These are phyloP conservation scores for Apis laboriosa DNA, from an alignment of 1,140 invertebrate species.

Conservation along the genomic window DNA sequence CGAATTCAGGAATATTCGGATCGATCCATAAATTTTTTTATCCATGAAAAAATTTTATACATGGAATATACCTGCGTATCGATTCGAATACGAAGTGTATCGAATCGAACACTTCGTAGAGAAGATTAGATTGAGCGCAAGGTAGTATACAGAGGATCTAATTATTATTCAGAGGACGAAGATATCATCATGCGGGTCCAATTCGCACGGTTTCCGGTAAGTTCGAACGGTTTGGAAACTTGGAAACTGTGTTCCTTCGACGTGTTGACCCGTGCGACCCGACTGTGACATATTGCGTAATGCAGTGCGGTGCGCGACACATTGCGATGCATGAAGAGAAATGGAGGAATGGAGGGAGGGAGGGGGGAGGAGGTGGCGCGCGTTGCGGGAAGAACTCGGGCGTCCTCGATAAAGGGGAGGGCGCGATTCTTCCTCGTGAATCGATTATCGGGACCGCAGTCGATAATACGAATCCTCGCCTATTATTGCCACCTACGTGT, in stretches of 20 bases:
- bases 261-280: constrained; percentile 16
- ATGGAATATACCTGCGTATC: no score
- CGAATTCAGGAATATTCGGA: no score
- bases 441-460: constrained; percentile 21
- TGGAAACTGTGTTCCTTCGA: constrained; percentile 10
- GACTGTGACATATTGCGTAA: constrained; percentile 31
- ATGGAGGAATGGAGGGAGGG: neutral
- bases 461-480: neutral
- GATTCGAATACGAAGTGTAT: no score
- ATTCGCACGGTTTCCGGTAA: neutral
- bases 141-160: neutral
- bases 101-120: neutral
- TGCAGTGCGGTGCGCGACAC: neutral
- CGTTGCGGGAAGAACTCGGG: neutral
- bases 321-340: constrained; percentile 30
- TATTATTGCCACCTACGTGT: neutral
- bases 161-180: neutral
- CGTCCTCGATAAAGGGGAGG: neutral
- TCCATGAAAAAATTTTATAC: no score
- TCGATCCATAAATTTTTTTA: no score
- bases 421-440: constrained; percentile 22
- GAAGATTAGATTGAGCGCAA: neutral
- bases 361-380: no score
- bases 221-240: constrained; percentile 29
- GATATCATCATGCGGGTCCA: neutral